Conservation (phyloP, 2,797 vertebrate genomes). For the Sternotherus odoratus region DNA sequence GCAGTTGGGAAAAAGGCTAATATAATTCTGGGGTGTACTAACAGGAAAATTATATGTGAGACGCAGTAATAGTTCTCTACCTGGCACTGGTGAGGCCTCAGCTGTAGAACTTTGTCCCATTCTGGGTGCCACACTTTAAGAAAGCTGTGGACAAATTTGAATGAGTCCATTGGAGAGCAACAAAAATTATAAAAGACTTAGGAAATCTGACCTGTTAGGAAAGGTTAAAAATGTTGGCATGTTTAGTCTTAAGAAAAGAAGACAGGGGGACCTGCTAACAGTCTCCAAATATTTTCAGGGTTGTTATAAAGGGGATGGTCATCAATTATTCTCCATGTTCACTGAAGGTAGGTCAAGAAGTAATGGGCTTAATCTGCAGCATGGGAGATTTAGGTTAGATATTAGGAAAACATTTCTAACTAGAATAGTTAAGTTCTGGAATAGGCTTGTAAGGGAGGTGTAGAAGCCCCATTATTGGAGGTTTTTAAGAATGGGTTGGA, state of each 20-base stretch:
- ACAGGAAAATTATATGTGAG: background rate
- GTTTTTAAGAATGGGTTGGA: background rate
- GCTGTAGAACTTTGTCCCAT: background rate
- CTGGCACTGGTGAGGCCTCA: background rate
- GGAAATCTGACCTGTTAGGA: background rate
- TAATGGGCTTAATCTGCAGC: background rate
- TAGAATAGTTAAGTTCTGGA: background rate
- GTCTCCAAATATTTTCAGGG: too few relatives aligned
- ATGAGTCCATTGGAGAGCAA: background rate
- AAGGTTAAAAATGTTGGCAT: background rate
- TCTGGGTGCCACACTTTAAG: background rate
- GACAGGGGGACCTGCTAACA: too few relatives aligned
- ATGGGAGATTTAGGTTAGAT: background rate
- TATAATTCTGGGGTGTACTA: background rate
- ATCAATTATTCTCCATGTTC: too few relatives aligned
- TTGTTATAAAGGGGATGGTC: too few relatives aligned
- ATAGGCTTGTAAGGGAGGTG: background rate
- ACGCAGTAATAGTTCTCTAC: background rate
- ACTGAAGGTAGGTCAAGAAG: too few relatives aligned
- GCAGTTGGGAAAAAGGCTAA: background rate
- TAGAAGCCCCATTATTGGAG: background rate
- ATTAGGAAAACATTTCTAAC: background rate
- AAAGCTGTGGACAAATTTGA: background rate
- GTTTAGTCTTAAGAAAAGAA: background rate
- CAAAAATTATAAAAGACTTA: background rate